phyloP scores from a whole-genome alignment of 2,888 invertebrate genomes.

The Cremastobaeus sp. region DNA sequence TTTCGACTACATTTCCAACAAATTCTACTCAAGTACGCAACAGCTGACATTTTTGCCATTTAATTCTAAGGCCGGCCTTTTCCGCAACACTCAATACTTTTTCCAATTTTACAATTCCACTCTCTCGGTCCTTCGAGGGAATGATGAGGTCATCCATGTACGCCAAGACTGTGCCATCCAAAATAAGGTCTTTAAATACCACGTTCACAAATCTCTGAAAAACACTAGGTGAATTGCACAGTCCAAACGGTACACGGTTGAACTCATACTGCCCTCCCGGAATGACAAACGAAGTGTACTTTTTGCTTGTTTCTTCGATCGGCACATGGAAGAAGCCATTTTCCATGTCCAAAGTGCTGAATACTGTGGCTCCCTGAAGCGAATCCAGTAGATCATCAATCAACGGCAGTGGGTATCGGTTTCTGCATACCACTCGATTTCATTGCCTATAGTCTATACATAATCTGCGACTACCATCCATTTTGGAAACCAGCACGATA shows the following conservation, averaged over 20 bases:
- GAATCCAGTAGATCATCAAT: background rate
- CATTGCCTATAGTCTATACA: too few species aligned
- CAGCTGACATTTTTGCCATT: conserved; percentile 1
- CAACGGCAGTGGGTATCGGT: background rate
- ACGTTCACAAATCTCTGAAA: conserved; percentile 1
- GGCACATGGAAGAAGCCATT: conserved; percentile 1
- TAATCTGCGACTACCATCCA: too few species aligned
- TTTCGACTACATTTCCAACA: background rate
- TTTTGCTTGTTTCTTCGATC: background rate
- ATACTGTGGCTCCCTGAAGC: background rate
- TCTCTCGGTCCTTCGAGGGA: background rate
- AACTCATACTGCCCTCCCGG: conserved; percentile 3
- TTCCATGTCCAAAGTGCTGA: background rate
- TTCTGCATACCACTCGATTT: too few species aligned
- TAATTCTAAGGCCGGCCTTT: background rate
- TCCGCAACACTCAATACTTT: background rate
- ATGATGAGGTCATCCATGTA: too few species aligned
- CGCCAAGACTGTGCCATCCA: background rate
- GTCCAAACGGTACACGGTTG: background rate
- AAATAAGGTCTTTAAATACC: background rate
- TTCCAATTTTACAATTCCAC: background rate
- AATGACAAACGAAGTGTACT: background rate
- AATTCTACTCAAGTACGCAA: conserved; percentile 2
- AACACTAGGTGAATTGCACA: background rate
- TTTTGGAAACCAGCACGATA: too few species aligned